Base-by-base conservation (phyloP, 2,888 invertebrate genomes). In the Ochropleura leucogaster region DNA sequence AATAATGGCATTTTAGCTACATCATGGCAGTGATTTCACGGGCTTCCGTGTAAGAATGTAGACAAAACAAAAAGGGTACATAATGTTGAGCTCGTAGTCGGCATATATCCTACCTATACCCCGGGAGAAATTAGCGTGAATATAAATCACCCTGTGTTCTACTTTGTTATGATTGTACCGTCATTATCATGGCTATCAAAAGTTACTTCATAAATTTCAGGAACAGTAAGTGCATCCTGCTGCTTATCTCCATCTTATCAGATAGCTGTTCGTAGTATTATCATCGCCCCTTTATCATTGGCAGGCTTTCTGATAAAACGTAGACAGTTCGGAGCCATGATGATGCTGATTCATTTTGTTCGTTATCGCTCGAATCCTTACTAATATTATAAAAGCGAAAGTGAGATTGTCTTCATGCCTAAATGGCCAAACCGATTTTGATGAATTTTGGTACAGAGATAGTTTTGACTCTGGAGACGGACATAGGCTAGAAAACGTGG, bases 251-350 rank as follows among this genome's bases (percentile, higher is more conserved):
- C n/a, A 7, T 44, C 16, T 40, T 14, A 55, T 68, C 40, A 42
- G 16, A 51, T 51, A 57, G 57, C 40, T 49, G 18, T 67, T 77
- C 59, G 77, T 3, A 47, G 77, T 59, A 75, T n/a, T 14, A 44
- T n/a, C 40, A 42, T 40, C 12, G 40, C 14, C 12, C 4, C 20
- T 18, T 42, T n/a, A 20, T 51, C 59, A 60, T 60, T 59, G 18
- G 6, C 14, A 30, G 40, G 57, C 42, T 64, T 59, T 59, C 65
- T n/a, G 18, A 51, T 12, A 9, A 51, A 20, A 9, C 8, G 40
- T 46, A 77, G 75, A 75, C 68, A 53, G 67, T 59, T 4, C 18
- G 57, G 77, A 77, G 40, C 51, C 77, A 8, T n/a, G 16, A 20
- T 64, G 16, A 60, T 7, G 47, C 59, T 62, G 40, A 62, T 42